These are phyloP conservation scores for Ptilodon capucinus DNA, from an alignment of 2,888 invertebrate genomes.

Conservation along the genomic window DNA sequence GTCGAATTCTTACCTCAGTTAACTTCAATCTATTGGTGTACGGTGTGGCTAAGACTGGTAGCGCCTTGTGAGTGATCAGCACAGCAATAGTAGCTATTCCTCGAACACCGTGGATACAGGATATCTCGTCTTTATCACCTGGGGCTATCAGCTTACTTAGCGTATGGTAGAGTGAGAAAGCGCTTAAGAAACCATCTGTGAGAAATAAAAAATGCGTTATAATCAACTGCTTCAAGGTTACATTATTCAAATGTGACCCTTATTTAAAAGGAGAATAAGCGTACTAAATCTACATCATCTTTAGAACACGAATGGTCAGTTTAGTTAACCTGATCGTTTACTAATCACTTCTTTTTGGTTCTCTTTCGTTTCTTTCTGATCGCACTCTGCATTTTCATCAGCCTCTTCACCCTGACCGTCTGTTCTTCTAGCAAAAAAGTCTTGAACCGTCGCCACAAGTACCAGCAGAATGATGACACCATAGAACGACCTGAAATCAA, in stretches of 20 bases:
- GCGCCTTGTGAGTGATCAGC: conserved; percentile 85
- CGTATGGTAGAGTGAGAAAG: conserved; percentile 87
- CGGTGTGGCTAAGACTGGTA: conserved; percentile 84
- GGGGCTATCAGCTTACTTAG: conserved; percentile 80
- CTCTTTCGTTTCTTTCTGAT: conserved; percentile 37
- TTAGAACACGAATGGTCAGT: too few species aligned
- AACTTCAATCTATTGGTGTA: conserved; percentile 83
- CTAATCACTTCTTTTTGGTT: conserved; percentile 32
- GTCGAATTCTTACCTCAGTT: conserved; percentile 74
- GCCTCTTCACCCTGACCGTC: conserved; percentile 40
- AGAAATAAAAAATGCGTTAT: background rate
- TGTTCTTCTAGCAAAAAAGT: conserved; percentile 54
- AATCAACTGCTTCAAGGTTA: too few species aligned
- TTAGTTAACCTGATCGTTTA: conserved; percentile 42
- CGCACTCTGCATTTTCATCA: conserved; percentile 41
- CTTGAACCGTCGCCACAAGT: conserved; percentile 70
- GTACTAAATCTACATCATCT: too few species aligned
- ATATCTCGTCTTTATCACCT: conserved; percentile 79
- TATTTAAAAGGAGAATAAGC: too few species aligned
- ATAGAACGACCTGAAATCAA: conserved; percentile 64
- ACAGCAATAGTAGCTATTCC: conserved; percentile 84
- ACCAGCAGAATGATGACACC: conserved; percentile 64
- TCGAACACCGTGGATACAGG: conserved; percentile 87
- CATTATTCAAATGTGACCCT: too few species aligned
- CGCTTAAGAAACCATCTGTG: conserved; percentile 65